Conservation (phyloP, 1,140 invertebrate genomes). For the Copidosoma floridanum region DNA sequence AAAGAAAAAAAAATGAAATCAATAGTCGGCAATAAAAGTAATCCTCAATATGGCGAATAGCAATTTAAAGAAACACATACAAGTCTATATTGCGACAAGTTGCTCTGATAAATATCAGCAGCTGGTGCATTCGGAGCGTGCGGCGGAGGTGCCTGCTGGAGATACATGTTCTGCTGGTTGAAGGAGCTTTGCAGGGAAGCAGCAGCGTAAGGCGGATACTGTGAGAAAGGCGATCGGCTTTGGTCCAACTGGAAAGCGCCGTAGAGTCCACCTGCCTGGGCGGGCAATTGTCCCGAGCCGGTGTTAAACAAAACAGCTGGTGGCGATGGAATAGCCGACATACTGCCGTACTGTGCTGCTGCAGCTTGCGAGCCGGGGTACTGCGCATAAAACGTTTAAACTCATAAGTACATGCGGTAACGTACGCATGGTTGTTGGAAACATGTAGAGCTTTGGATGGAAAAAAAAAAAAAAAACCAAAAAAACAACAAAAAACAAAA, state of each 20-base stretch:
- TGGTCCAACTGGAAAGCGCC: conserved; percentile 69
- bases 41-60: no score
- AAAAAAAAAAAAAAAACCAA: no score
- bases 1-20: conserved; percentile 2
- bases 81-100: conserved; percentile 73
- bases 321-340: conserved; percentile 79
- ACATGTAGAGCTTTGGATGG: no score
- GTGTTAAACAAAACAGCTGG: conserved; percentile 77
- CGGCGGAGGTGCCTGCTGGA: conserved; percentile 63
- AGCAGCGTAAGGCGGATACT: conserved; percentile 63
- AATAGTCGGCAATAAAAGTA: no score
- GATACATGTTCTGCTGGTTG: conserved; percentile 67
- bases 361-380: conserved; percentile 54
- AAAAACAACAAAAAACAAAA: neutral
- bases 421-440: no score
- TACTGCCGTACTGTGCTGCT: conserved; percentile 66
- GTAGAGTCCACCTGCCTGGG: conserved; percentile 73
- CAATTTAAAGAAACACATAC: conserved; percentile 51
- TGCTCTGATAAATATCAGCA: conserved; percentile 78
- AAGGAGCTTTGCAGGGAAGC: conserved; percentile 61
- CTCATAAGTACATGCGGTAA: neutral
- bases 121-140: conserved; percentile 59
- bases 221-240: conserved; percentile 65
- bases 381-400: conserved; percentile 47
- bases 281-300: conserved; percentile 69